A percentile compares a stretch with the other conserved stretches of the same genome.
phyloP scores from a whole-genome alignment of 1,140 invertebrate species.

The Lucilia cuprina region DNA sequence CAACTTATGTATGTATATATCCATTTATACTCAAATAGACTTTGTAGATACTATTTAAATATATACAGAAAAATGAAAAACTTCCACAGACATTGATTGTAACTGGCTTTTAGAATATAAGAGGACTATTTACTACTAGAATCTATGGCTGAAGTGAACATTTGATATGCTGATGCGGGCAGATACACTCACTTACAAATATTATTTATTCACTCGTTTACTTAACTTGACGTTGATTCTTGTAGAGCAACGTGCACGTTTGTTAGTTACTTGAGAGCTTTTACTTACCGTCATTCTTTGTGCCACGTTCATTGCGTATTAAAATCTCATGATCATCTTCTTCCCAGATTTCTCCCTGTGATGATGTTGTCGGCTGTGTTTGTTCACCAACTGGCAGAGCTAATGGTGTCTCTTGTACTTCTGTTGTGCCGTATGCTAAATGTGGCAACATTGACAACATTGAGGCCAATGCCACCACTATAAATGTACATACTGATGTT shows the following conservation, averaged over 20 bases:
- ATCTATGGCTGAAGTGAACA: background rate
- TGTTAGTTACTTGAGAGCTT: background rate
- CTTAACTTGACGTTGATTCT: background rate
- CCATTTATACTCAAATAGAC: background rate
- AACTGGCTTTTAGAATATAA: background rate
- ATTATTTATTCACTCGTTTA: background rate
- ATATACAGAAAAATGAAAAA: background rate
- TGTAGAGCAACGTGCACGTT: background rate
- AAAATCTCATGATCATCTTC: constrained; percentile 78
- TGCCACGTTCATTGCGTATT: constrained; percentile 76
- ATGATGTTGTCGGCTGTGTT: constrained; percentile 55
- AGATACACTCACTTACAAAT: background rate
- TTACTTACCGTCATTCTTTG: constrained; percentile 66
- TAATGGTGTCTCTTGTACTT: constrained; percentile 57
- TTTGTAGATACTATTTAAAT: background rate
- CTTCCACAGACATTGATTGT: background rate
- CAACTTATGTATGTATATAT: background rate
- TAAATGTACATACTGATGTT: constrained; percentile 33
- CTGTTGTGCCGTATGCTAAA: constrained; percentile 54
- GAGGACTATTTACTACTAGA: too few species aligned
- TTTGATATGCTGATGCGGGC: background rate
- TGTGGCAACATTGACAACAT: constrained; percentile 45
- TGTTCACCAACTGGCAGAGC: constrained; percentile 58
- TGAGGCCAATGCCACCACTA: constrained; percentile 36
- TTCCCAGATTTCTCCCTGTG: constrained; percentile 69